Evolutionary conservation across 2,797 vertebrate genomes (phyloP), one percentile per base, ranked within the genome.

Genomic region (Manis javanica): DNA sequence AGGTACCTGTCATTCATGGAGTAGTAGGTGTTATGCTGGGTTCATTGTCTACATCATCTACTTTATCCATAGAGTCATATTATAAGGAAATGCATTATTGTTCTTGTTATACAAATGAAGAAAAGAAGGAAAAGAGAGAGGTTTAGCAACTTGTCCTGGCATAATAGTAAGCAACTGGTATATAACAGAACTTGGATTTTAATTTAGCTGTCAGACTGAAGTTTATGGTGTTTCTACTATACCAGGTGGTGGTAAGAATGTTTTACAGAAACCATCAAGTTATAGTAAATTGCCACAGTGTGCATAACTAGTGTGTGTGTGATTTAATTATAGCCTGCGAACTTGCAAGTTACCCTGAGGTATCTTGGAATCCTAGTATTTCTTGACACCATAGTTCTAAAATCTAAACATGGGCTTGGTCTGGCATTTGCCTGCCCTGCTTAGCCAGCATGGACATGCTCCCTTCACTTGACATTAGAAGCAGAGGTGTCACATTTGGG

Each of bases 111-210:
- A 6, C 4, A 86, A 88, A 75, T 83, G 19, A 68, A 90, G n/a
- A 85, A 91, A 84, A 26, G 3, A 63, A 46, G 2, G 26, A 68
- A 59, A 51, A 66, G 39, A 92, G 37, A 69, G 3, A 39, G 69
- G 21, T 34, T 72, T 68, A 37, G 3, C 5, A 63, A 39, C 29
- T 64, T 46, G 7, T 74, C 12, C 23, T 5, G 57, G 72, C 23
- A 75, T 53, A 53, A 11, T 26, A 71, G 29, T 74, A 68, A 91
- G 68, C 24, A 89, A 72, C 10, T 51, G 82, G 61, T 42, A 11
- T n/a, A 57, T 83, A 34, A 84, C 2, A 91, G 37, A 59, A 90
- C 42, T 82, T 95, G 29, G 24, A 42, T 90, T 89, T 86, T 84
- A 71, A 86, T 82, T 82, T 53, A 75, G 59, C 63, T 39, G 34